A percentile compares a stretch with the other conserved stretches of the same genome.
phyloP scores from a whole-genome alignment of 2,113 vertebrate genomes.

The Phyllopteryx taeniolatus region DNA sequence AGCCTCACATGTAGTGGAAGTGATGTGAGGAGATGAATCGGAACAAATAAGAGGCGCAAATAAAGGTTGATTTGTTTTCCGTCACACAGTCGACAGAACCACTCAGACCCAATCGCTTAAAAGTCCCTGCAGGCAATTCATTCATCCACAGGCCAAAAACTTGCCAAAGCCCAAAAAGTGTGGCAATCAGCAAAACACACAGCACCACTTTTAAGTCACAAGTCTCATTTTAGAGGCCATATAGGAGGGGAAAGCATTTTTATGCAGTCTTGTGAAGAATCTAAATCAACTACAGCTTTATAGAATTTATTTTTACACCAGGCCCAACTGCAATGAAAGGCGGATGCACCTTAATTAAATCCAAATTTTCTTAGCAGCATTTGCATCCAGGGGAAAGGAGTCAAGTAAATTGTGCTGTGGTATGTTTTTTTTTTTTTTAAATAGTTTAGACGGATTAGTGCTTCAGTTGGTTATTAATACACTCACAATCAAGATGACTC shows the following conservation, averaged over 20 bases:
- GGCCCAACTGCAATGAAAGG: too few species aligned
- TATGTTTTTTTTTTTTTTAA: too few species aligned
- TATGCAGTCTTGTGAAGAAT: not conserved
- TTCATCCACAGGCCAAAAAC: constrained; percentile 2
- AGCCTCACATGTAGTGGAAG: not conserved
- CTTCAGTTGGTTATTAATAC: too few species aligned
- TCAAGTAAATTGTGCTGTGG: too few species aligned
- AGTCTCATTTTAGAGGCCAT: not conserved
- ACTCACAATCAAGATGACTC: too few species aligned
- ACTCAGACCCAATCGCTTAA: constrained; percentile 23
- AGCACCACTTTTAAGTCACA: not conserved
- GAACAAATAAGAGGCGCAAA: not conserved
- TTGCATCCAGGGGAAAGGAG: too few species aligned
- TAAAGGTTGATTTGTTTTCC: constrained; percentile 4
- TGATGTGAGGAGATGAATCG: constrained; percentile 4
- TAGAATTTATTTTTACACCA: not conserved
- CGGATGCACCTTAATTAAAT: not conserved
- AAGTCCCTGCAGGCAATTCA: constrained; percentile 6
- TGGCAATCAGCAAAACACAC: not conserved
- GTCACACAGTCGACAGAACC: constrained; percentile 12
- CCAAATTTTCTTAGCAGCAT: too few species aligned
- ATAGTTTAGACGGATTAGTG: too few species aligned
- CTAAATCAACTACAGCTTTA: not conserved
- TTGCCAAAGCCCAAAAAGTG: constrained; percentile 1
- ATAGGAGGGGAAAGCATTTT: not conserved